phyloP scores from a whole-genome alignment of 1,140 invertebrate genomes.

The Philotrypesis tridentata region DNA sequence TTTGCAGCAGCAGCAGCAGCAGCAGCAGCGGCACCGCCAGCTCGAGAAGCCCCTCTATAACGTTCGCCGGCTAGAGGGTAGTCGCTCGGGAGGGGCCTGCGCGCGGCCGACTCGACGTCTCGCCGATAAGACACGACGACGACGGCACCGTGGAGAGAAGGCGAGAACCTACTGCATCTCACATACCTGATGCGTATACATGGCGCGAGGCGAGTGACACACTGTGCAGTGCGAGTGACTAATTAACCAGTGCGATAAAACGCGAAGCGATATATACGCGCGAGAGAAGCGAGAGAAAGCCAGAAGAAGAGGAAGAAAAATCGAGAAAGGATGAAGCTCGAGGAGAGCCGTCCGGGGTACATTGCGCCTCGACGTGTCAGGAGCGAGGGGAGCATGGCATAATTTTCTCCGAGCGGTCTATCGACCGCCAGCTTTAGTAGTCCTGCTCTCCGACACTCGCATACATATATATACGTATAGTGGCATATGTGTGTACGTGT shows the following conservation, averaged over 20 bases:
- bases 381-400: constrained; percentile 18
- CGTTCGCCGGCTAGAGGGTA: not conserved
- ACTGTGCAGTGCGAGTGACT: not conserved
- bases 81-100: not conserved
- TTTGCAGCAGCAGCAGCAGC: not conserved
- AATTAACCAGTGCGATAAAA: not conserved
- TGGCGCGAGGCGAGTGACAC: not conserved
- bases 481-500: no score
- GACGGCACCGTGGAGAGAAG: no score
- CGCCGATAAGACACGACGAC: not conserved
- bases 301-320: no score
- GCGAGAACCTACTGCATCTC: no score
- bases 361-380: not conserved
- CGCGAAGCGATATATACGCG: not conserved
- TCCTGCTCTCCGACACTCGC: not conserved
- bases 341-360: not conserved
- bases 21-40: not conserved
- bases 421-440: not conserved
- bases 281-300: not conserved
- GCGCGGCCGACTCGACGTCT: not conserved
- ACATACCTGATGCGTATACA: not conserved
- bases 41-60: not conserved
- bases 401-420: not conserved
- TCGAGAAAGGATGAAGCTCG: not conserved
- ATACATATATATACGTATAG: not conserved